Percentiles rank a stretch among this genome's conserved stretches.
phyloP scores from a whole-genome alignment of 2,797 vertebrate species.

The Nyctibius grandis region DNA sequence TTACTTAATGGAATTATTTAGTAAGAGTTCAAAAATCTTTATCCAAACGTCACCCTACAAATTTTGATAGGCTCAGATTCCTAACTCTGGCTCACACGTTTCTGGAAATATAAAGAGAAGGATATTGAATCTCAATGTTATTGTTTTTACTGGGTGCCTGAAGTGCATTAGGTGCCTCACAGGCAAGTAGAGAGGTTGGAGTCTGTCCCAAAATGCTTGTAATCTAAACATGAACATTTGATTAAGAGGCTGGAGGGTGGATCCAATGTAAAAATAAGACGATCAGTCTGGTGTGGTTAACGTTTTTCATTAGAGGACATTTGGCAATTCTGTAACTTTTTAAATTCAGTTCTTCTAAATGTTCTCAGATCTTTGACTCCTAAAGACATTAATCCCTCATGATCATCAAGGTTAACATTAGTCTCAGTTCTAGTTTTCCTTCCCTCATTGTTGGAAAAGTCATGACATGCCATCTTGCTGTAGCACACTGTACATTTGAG shows the following conservation, averaged over 20 bases:
- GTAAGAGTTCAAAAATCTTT: not conserved
- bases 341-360: not conserved
- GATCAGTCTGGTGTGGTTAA: not conserved
- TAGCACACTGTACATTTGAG: not conserved
- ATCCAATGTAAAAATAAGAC: not conserved
- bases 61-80: conserved; percentile 1
- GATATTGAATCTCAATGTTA: not conserved
- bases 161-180: not conserved
- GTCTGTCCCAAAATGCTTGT: not conserved
- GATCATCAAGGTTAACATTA: not conserved
- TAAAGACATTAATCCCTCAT: not conserved
- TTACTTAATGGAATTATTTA: not conserved
- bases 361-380: not conserved
- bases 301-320: not conserved
- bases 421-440: not conserved
- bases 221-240: conserved; percentile 4
- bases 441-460: not conserved
- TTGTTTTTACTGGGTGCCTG: not conserved
- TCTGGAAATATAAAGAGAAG: not conserved
- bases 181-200: not conserved
- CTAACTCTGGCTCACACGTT: not conserved
- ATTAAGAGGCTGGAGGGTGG: not conserved
- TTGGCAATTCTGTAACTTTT: not conserved
- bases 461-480: not conserved
- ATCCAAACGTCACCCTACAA: not conserved